A percentile compares a stretch with the other conserved stretches of the same genome.
These are phyloP conservation scores for Caenorhabditis brenneri DNA, from an alignment of 1,140 invertebrate genomes.

Conservation along the genomic window DNA sequence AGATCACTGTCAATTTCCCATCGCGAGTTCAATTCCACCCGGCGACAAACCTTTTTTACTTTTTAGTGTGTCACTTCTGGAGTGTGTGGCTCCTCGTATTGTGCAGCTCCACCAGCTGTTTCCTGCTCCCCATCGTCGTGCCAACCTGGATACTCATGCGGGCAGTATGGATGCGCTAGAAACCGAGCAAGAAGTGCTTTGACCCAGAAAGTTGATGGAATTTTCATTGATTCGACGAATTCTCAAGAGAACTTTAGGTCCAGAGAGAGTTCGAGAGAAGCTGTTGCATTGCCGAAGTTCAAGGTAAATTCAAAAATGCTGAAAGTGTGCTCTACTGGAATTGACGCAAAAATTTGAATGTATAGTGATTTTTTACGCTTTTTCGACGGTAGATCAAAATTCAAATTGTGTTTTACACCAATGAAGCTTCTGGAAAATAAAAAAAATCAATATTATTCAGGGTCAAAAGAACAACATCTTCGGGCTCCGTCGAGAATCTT, in stretches of 20 bases:
- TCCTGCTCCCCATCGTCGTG: conserved; percentile 44
- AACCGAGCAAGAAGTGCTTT: conserved; percentile 48
- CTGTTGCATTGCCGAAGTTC: no score
- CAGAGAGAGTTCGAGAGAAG: conserved; percentile 6
- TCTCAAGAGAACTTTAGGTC: not conserved
- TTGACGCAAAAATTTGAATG: no score
- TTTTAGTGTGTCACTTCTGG: conserved; percentile 43
- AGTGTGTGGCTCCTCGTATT: conserved; percentile 47
- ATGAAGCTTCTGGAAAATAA: no score
- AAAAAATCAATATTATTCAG: no score
- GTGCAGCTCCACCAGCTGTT: conserved; percentile 42
- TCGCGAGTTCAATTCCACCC: not conserved
- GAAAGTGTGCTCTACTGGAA: no score
- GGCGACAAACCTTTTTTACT: not conserved
- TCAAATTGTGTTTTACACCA: no score
- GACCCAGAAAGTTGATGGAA: conserved; percentile 45
- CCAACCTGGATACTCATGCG: conserved; percentile 54
- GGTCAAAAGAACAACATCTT: conserved; percentile 9
- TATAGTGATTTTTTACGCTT: no score
- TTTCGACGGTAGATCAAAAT: no score
- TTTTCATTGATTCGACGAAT: conserved; percentile 12
- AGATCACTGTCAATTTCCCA: not conserved
- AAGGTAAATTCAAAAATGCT: no score
- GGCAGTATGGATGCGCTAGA: conserved; percentile 52
- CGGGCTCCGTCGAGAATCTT: not conserved